Evolutionary conservation across 2,797 vertebrate species (phyloP).

Genomic region (Micropoecilia bifurca): DNA sequence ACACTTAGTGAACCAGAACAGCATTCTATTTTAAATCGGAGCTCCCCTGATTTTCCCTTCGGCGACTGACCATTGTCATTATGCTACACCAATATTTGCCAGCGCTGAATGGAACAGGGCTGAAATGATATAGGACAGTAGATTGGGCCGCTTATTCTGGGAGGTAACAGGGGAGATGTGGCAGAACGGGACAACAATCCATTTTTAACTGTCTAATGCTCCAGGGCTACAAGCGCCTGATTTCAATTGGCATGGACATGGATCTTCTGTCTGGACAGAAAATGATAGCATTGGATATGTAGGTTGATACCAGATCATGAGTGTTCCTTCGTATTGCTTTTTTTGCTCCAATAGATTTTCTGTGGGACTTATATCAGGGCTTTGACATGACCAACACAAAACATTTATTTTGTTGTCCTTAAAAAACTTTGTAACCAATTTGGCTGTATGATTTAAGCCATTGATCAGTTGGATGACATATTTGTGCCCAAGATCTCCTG

Average conservation of each 20-base stretch:
- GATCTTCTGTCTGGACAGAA: background rate
- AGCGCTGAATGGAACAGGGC: constrained; percentile 15
- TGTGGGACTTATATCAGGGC: background rate
- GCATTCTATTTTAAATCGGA: constrained; percentile 33
- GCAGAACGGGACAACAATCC: constrained; percentile 36
- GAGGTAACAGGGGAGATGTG: constrained; percentile 31
- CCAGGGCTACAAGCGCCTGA: constrained; percentile 33
- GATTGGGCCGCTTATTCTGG: constrained; percentile 53
- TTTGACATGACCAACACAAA: background rate
- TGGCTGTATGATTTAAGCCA: background rate
- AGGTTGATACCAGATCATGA: background rate
- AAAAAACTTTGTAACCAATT: background rate
- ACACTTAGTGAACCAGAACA: constrained; percentile 32
- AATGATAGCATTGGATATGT: constrained; percentile 25
- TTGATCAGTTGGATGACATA: background rate
- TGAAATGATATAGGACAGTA: constrained; percentile 32
- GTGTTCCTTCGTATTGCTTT: background rate
- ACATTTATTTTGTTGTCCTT: background rate
- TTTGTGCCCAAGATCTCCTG: background rate
- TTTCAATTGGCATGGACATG: constrained; percentile 27
- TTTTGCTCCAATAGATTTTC: background rate
- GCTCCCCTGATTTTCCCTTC: constrained; percentile 5
- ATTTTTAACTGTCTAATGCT: constrained; percentile 53
- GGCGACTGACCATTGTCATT: constrained; percentile 22
- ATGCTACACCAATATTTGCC: constrained; percentile 29